Evolutionary conservation across 1,140 invertebrate species (phyloP), one percentile per base, ranked within the genome.

Genomic region (Charaxes varanes): DNA sequence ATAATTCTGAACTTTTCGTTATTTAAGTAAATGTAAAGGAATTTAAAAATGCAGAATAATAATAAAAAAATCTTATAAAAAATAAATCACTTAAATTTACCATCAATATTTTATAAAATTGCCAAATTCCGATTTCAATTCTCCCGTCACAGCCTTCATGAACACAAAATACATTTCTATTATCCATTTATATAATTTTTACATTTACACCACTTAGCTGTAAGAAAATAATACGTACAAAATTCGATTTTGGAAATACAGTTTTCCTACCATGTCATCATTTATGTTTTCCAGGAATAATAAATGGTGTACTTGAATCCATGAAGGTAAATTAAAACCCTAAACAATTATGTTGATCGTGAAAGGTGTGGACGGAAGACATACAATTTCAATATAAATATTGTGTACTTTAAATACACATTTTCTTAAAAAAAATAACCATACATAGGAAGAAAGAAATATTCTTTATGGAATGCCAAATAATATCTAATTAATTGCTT

Each of bases 131-230:
- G 11, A 15, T n/a, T 31, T 41, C 13, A 32, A 30, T 34, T 43
- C 50, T 53, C 35, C 50, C 50, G 44, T 53, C 50, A 53, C 44
- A 53, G 50, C 49, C 49, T 31, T 38, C 23, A 47, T 40, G 37
- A 53, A 53, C 49, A 52, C 42, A 51, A 51, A 38, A 24, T 26
- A 32, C 22, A 19, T 24, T 32, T 21, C 12, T 42, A 10, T 41
- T 13, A 17, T 26, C n/a, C 17, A 15, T 3, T 4, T 26, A 11
- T 10, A 12, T 23, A 8, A 23, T 23, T 15, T 15, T 10, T 28
- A 15, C 12, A 28, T 28, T 14, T 26, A 13, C 10, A 8, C 13
- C 16, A 22, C n/a, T n/a, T n/a, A 22, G 6, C 27, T 28, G 27
- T 28, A 28, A 14, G 15, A 28, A 28, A 28, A 28, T 28, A 28